Conservation (phyloP, 2,888 invertebrate genomes). For the Diogma glabrata region DNA sequence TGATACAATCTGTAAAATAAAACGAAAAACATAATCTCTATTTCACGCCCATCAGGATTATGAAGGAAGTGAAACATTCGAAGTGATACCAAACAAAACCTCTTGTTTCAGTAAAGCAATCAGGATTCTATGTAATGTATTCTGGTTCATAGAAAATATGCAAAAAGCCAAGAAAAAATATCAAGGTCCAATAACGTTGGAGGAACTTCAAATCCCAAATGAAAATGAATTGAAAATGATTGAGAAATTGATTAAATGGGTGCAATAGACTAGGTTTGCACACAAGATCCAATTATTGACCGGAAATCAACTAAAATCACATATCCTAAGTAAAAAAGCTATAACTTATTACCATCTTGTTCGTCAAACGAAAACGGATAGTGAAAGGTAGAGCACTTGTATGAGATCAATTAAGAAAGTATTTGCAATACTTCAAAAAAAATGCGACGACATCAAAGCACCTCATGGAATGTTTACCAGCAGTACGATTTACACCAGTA, state of each 20-base stretch:
- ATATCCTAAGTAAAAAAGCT: background rate
- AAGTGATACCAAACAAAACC: background rate
- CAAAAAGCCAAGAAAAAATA: background rate
- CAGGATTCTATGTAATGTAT: background rate
- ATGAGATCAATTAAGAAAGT: background rate
- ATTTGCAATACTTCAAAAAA: background rate
- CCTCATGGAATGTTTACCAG: background rate
- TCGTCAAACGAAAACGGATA: background rate
- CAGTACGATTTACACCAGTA: too few relatives aligned
- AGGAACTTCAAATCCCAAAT: background rate
- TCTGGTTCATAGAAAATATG: background rate
- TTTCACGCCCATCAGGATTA: too few relatives aligned
- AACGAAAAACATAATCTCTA: too few relatives aligned
- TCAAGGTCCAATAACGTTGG: background rate
- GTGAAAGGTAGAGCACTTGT: background rate
- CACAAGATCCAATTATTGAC: background rate
- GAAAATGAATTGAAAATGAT: too few relatives aligned
- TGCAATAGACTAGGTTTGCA: background rate
- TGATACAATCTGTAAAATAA: background rate
- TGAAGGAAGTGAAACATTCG: background rate
- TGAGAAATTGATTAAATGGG: background rate
- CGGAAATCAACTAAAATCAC: background rate
- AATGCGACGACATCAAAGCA: background rate
- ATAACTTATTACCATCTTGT: background rate
- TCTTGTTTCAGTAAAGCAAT: background rate